Base-by-base conservation (phyloP, 2,888 invertebrate species). In the Microctonus brassicae region DNA sequence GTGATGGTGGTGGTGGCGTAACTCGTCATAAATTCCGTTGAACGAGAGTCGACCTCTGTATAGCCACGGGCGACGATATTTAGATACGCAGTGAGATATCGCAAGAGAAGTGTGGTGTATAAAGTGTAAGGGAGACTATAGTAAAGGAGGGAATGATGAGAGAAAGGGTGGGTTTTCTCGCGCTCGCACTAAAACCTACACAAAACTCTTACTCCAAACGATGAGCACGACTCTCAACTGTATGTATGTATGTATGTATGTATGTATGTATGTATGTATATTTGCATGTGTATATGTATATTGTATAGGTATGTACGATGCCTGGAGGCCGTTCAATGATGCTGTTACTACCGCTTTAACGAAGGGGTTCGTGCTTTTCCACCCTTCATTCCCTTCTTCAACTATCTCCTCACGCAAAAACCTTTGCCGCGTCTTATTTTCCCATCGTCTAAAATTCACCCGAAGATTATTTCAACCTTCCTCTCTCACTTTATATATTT, bases 261-360 rank as follows among this genome's bases (percentile, higher is more conserved):
- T 17, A 42, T 36, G 7, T 33, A 36, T 11, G 11, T 11, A 36
- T 0, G 2, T 36, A 36, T 9, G 2, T 11, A n/a, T n/a, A n/a
- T n/a, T n/a, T n/a, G n/a, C n/a, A n/a, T n/a, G n/a, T n/a, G n/a
- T n/a, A n/a, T n/a, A n/a, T 39, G n/a, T n/a, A n/a, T n/a, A n/a
- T n/a, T n/a, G 1, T 39, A 39, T 61, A 61, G 22, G 47, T 72
- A 62, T 72, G 68, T 65, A 64, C 53, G 63, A 61, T 57, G 68
- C 68, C 53, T 66, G 73, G 36, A 53, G 71, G 75, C 75, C 61
- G 58, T 75, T 52, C 77, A 68, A 75, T 77, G 78, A 83, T 79
- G 77, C 78, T 76, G 76, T 81, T 82, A 78, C 80, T 82, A 78
- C 77, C 80, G 77, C 76, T 81, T 83, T 83, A 82, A 83, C 82